Percentiles rank a stretch among this genome's conserved stretches.
Evolutionary conservation across 2,888 invertebrate species (phyloP).

Genomic region (Melanophora roralis): DNA sequence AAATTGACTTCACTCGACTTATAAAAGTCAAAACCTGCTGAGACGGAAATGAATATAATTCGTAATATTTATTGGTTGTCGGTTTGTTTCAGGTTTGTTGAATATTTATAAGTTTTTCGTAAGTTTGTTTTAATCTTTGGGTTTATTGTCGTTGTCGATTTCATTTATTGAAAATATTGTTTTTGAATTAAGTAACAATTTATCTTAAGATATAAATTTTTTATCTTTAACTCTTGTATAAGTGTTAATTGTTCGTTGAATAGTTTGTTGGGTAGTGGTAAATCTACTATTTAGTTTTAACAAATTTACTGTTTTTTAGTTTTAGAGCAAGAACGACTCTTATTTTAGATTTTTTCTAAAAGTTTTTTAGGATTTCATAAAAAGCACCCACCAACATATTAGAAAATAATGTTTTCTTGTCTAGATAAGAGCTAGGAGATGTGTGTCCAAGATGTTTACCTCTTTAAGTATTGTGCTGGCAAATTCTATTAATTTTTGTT

Average conservation of each 20-base stretch:
- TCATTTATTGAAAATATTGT: background rate
- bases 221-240: background rate
- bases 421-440: too few relatives aligned
- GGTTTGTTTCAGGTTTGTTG: constrained; percentile 38
- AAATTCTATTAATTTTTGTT: too few relatives aligned
- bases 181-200: background rate
- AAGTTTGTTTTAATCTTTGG: background rate
- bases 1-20: constrained; percentile 52
- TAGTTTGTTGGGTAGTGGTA: background rate
- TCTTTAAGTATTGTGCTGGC: too few relatives aligned
- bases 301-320: too few relatives aligned
- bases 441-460: too few relatives aligned
- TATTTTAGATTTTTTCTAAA: too few relatives aligned
- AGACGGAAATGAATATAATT: constrained; percentile 66
- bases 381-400: too few relatives aligned
- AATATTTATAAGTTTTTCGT: constrained; percentile 37
- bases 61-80: constrained; percentile 65
- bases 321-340: too few relatives aligned
- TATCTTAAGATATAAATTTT: constrained; percentile 15
- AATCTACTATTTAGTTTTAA: too few relatives aligned
- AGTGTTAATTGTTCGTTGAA: background rate
- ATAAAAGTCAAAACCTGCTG: constrained; percentile 63
- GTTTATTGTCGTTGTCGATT: background rate
- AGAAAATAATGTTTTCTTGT: too few relatives aligned
- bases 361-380: too few relatives aligned